Conservation (phyloP, 2,113 vertebrate species). For the Prietella phreatophila region DNA sequence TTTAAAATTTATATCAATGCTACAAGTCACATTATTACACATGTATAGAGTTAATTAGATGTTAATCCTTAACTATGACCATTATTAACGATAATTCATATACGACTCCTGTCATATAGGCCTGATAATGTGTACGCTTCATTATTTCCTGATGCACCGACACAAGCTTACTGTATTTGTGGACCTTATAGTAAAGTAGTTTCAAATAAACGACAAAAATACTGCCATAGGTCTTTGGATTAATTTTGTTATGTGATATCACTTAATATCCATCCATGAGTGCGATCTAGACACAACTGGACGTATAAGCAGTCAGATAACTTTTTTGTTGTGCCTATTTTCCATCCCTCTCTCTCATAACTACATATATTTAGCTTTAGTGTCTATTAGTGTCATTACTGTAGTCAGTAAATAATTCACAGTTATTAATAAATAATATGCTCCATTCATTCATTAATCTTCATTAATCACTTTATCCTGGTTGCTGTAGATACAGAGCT, state of each 20-base stretch:
- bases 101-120: background rate
- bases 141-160: background rate
- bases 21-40: background rate
- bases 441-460: background rate
- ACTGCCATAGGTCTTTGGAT: background rate
- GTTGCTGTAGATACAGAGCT: background rate
- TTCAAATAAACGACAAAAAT: background rate
- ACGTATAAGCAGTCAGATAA: background rate
- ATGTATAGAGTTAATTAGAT: background rate
- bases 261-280: background rate
- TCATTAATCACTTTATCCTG: background rate
- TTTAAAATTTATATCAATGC: background rate
- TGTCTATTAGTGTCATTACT: background rate
- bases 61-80: background rate
- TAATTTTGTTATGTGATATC: background rate
- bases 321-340: background rate
- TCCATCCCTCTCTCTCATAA: background rate
- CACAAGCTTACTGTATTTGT: background rate
- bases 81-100: background rate
- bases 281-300: background rate
- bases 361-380: background rate
- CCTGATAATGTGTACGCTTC: background rate
- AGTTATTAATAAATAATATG: background rate
- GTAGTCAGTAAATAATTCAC: background rate
- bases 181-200: background rate